These are phyloP conservation scores for Harmothoe impar DNA, from an alignment of 2,888 invertebrate genomes.

Conservation along the genomic window DNA sequence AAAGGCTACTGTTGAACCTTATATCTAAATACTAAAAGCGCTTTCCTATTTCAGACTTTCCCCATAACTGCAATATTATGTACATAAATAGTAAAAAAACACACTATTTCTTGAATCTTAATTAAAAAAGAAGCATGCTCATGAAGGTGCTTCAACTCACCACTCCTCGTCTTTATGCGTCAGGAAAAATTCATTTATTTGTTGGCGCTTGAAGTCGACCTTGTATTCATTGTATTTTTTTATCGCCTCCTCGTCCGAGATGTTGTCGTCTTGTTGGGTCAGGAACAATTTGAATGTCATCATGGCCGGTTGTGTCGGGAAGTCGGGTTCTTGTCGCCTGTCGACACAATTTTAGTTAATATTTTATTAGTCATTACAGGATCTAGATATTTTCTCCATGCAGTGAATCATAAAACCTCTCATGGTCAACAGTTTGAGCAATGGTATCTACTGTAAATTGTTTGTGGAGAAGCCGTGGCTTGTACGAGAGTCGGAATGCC, in stretches of 20 bases:
- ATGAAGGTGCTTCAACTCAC: constrained; percentile 86
- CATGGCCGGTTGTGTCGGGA: constrained; percentile 95
- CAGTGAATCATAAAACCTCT: background rate
- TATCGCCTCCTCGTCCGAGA: constrained; percentile 96
- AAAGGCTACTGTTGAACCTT: no score
- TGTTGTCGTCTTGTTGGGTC: constrained; percentile 97
- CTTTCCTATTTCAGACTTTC: no score
- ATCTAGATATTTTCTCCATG: background rate
- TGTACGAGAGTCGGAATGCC: no score
- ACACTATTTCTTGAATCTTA: background rate
- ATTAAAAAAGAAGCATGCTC: background rate
- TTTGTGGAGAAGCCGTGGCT: no score
- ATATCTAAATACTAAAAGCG: no score
- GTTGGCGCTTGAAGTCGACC: constrained; percentile 96
- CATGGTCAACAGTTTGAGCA: constrained; percentile 9
- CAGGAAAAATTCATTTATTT: constrained; percentile 98
- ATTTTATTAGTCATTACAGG: background rate
- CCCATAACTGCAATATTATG: no score
- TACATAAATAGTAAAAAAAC: no score
- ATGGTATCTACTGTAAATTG: no score
- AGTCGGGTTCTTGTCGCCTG: constrained; percentile 77
- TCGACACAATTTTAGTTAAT: background rate
- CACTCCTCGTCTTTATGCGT: constrained; percentile 99
- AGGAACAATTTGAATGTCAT: constrained; percentile 98
- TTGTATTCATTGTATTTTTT: constrained; percentile 99